Base-by-base conservation (phyloP, 2,888 invertebrate species). In the Colletes collaris region DNA sequence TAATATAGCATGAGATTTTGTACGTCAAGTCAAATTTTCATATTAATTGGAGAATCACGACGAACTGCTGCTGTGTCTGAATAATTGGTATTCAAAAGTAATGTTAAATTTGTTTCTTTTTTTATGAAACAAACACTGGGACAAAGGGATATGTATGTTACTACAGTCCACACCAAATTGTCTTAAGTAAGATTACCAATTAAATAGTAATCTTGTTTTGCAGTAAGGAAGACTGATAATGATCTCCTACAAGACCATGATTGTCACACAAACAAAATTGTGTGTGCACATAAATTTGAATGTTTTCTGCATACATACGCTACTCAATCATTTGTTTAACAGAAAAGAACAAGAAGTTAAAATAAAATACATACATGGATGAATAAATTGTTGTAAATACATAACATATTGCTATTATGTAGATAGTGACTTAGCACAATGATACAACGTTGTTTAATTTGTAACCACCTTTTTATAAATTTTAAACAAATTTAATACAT, bases 51-150 rank as follows among this genome's bases (percentile, higher is more conserved):
- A 72, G 56, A 82, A 75, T 59, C 62, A 44, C 19, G 64, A 64
- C 53, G 63, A 81, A 16, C 68, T 58, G 79, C 67, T 60, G 72
- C 62, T 70, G 46, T 59, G 35, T 52, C n/a, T 50, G 7, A 64
- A 68, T 53, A 55, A 64, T 60, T 58, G 50, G 56, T 73, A 44
- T 66, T 64, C 40, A 11, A 66, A 76, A n/a, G 46, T 49, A 75
- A 79, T 40, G n/a, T 60, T 49, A 11, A 65, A 67, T 49, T 55
- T 44, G 58, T 10, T 58, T 55, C 60, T 63, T 46, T 50, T 76
- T 71, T 49, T 70, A 78, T 71, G 68, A 73, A 76, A 87, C 89
- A 87, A 91, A 91, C 91, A 90, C 90, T 90, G 90, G 90, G 89
- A 86, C 76, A 88, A 86, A 84, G 82, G 81, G 80, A 84, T 77